Base-by-base conservation (phyloP, 2,113 vertebrate genomes). In the Hippolais icterina region DNA sequence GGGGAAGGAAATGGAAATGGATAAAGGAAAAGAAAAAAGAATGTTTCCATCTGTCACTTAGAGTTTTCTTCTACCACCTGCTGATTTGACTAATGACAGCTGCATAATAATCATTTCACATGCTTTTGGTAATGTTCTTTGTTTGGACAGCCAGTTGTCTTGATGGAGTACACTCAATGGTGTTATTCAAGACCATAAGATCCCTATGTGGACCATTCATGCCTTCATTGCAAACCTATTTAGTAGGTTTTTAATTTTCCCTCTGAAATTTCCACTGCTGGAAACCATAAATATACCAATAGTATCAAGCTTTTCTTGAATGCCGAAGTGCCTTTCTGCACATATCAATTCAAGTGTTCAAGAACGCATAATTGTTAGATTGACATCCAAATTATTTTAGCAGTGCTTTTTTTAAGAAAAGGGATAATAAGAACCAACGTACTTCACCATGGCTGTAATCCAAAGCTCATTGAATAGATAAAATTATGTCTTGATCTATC, bases 21-120 rank as follows among this genome's bases (percentile, higher is more conserved):
- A 92, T 39, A 60, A 90, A 81, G 42, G 66, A 94, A 90, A 87
- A 95, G 41, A 76, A 79, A 89, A 89, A 92, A 72, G 1, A 84
- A 87, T 79, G 29, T 71, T 96, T 96, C 59, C 71, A 93, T 96
- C 71, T 97, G 82, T 96, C 87, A 83, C 35, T 93, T 87, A 49
- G 42, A 91, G 35, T 92, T 96, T 93, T 90, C 71, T 96, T 93
- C 50, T 75, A 93, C 52, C 92, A 90, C 71, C 85, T 94, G 76
- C 76, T 94, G 71, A 90, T 94, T 91, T 93, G 71, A 94, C 92
- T 93, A 96, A 95, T 95, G 87, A 83, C 21, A 60, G 88, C 94
- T 88, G 54, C 47, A 71, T 83, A 94, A 97, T 92, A 92, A 88
- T 31, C 13, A 74, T 92, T 91, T 96, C 85, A 94, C 87, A 92